Evolutionary conservation across 2,113 vertebrate species (phyloP), one percentile per base, ranked within the genome.

Genomic region (Anser cygnoides): DNA sequence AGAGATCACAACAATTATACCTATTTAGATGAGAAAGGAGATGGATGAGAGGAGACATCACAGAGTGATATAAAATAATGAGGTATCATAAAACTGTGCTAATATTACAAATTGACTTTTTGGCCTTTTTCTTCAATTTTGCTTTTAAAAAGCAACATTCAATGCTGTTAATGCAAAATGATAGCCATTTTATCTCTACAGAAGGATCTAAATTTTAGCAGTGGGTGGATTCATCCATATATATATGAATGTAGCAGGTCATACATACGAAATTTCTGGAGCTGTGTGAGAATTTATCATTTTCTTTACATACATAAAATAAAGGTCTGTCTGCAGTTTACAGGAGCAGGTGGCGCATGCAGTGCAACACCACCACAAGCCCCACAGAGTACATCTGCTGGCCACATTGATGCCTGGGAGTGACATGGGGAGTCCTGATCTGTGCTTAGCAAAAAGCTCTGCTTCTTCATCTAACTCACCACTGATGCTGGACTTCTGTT

Each of bases 371-470:
- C 13, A 80, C 22, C 22, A 41, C 16, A 90, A 84, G 28, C 16
- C 3, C 18, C 28, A 33, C 13, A 41, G 31, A 49, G 22, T 7
- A 23, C 4, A 59, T 59, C 25, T 75, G 26, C 13, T 81, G 52
- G 57, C 65, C 2, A 2, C 8, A 5, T 0, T 1, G 1, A 7
- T 18, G 11, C 31, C 21, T 52, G 35, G 49, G 20, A 14, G 31
- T 0, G 1, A 11, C 17, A 3, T 16, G 33, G 3, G 8, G 50
- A 54, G 23, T 79, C 37, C 52, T 55, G 9, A 7, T n/a, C 16
- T 41, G 15, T 41, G 21, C 5, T 58, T 61, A 49, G 59, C 31
- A 81, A 41, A 59, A 59, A 52, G 9, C 15, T 49, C 31, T 78
- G 22, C 35, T 75, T 3, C 39, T 70, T 85, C 37, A 11, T n/a